These are phyloP conservation scores for Solenodon paradoxus DNA, from an alignment of 2,113 vertebrate genomes.

Conservation along the genomic window DNA sequence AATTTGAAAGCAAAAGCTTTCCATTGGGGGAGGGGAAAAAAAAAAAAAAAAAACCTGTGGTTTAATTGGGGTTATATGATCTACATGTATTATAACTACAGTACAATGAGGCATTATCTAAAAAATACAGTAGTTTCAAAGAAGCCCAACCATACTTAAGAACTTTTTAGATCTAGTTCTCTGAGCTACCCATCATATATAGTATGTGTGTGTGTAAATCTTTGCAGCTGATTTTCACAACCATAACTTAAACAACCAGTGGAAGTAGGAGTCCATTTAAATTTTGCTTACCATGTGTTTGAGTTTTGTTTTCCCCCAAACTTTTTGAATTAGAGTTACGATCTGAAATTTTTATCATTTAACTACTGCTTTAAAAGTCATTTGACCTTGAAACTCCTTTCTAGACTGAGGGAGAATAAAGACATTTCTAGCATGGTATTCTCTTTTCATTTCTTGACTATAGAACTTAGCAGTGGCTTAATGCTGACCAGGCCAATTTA, in stretches of 20 bases:
- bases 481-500: neutral
- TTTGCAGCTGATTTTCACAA: neutral
- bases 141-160: neutral
- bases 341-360: neutral
- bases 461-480: neutral
- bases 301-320: neutral
- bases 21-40: neutral
- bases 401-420: constrained; percentile 21
- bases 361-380: neutral
- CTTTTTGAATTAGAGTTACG: neutral
- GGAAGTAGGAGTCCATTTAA: neutral
- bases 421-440: neutral
- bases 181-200: neutral
- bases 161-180: neutral
- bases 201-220: neutral
- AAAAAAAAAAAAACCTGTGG: neutral
- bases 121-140: neutral
- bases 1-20: constrained; percentile 26
- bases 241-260: neutral
- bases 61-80: neutral
- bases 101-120: neutral
- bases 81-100: neutral
- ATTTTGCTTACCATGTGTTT: neutral
- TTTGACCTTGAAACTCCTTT: constrained; percentile 9
- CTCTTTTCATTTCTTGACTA: neutral